A percentile compares a stretch with the other conserved stretches of the same genome.
Evolutionary conservation across 2,797 vertebrate species (phyloP).

Genomic region (Lindbergichthys nudifrons): DNA sequence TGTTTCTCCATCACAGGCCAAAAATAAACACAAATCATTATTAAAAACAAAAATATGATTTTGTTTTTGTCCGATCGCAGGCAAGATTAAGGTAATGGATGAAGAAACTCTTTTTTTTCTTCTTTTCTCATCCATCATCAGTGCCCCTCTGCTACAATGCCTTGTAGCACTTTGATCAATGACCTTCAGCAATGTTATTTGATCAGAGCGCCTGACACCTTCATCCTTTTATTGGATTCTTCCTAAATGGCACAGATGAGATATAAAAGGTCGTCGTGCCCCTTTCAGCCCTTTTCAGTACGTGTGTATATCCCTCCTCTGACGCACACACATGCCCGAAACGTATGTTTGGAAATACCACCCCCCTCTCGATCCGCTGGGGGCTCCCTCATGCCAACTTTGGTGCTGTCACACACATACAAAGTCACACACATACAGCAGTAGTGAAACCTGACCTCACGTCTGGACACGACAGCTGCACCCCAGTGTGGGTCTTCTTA

Average conservation of each 20-base stretch:
- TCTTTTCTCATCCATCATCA: neutral
- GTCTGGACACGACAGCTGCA: slow-evolving; percentile 72
- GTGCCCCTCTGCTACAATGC: neutral
- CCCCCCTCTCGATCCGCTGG: slow-evolving; percentile 44
- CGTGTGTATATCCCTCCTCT: neutral
- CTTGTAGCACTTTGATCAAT: slow-evolving; percentile 29
- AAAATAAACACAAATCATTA: slow-evolving; percentile 24
- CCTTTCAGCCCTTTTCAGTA: neutral
- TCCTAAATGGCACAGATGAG: slow-evolving; percentile 34
- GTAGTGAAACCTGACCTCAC: slow-evolving; percentile 67
- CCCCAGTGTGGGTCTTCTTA: slow-evolving; percentile 61
- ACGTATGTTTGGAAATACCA: slow-evolving; percentile 29
- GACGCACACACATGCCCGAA: slow-evolving; percentile 6
- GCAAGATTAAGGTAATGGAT: neutral
- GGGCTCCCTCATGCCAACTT: slow-evolving; percentile 64
- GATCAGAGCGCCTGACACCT: slow-evolving; percentile 40
- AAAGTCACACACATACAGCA: slow-evolving; percentile 30
- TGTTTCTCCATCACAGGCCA: slow-evolving; percentile 15
- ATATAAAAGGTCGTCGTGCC: slow-evolving; percentile 41
- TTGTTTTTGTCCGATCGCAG: too few relatives aligned
- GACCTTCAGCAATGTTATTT: slow-evolving; percentile 55
- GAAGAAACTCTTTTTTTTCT: neutral
- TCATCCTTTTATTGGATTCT: slow-evolving; percentile 28
- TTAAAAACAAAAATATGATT: neutral
- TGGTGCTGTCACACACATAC: slow-evolving; percentile 36